Base-by-base conservation (phyloP, 2,113 vertebrate genomes). In the Ammodytes dubius region DNA sequence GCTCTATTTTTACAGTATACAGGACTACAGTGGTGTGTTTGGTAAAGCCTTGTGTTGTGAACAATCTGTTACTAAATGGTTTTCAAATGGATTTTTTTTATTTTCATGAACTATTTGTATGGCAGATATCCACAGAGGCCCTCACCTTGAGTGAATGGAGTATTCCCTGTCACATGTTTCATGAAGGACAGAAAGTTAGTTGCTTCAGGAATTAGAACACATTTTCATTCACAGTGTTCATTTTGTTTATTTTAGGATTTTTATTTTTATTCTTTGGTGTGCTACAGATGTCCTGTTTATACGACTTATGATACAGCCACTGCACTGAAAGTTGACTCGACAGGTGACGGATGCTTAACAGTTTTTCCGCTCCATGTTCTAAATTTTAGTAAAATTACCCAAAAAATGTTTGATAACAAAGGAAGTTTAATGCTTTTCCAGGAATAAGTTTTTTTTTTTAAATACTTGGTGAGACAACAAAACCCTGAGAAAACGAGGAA, bases 1-100 rank as follows among this genome's bases (percentile, higher is more conserved):
- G 15, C 56, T 82, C 13, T 64, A 69, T 74, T 77, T 85, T 86
- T 70, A 69, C 77, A 80, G 69, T 58, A 35, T 54, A 39, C 1
- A 58, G n/a, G 45, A 14, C 17, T 37, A n/a, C 14, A 52, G 59
- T 69, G 72, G 71, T 84, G 67, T 70, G 42, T 80, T 46, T 52
- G 14, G 54, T 64, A 11, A 53, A 8, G 14, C 59, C 37, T 81
- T 65, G 58, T 43, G 60, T 35, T 69, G 27, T 7, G 37, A 6
- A 59, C 3, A 40, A 3, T 65, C 77, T 72, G 42, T 64, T 60
- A 37, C 56, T 45, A 84, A 70, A 76, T 47, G 3, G 1, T 46
- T 70, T 82, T 70, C 1, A 70, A 57, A 40, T 53, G 0, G n/a
- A 10, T 3, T 19, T 27, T 40, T 45, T 52, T 42, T 49, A 39